These are phyloP conservation scores for Caiman crocodilus DNA, from an alignment of 2,797 vertebrate species.

Conservation along the genomic window DNA sequence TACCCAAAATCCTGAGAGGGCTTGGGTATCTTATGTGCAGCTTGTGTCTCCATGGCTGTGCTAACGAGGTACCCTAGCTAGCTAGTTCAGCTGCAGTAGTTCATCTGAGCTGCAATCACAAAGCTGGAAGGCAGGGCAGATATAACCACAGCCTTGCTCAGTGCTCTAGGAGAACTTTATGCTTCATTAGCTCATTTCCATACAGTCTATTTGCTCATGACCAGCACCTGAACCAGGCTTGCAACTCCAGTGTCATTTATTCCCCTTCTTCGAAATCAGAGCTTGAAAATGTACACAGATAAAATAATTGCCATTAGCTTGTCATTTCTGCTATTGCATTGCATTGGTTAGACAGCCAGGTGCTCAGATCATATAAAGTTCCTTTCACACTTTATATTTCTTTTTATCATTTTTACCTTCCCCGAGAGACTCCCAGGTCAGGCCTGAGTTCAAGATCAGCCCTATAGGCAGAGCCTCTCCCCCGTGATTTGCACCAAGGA, in stretches of 20 bases:
- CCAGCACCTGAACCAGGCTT: background rate
- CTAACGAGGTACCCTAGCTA: too few species aligned
- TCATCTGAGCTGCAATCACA: too few species aligned
- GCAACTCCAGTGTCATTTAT: background rate
- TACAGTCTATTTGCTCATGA: fast-evolving
- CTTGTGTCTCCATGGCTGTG: too few species aligned
- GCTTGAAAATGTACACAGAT: background rate
- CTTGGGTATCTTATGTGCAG: too few species aligned
- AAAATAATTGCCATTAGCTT: background rate
- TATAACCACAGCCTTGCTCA: background rate
- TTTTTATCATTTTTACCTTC: background rate
- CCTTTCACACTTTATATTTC: background rate
- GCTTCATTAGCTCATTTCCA: fast-evolving
- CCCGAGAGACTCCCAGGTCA: background rate
- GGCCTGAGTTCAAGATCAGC: background rate
- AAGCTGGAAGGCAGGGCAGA: too few species aligned
- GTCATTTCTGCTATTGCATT: background rate
- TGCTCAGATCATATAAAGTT: background rate
- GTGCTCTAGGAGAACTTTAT: background rate
- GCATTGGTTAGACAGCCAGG: fast-evolving
- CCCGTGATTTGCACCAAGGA: background rate
- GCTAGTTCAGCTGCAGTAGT: too few species aligned
- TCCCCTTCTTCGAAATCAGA: background rate
- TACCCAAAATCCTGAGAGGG: too few species aligned
- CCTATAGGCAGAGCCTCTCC: background rate